Evolutionary conservation across 2,797 vertebrate genomes (phyloP).

Genomic region (Sebastiscus albofasciatus): DNA sequence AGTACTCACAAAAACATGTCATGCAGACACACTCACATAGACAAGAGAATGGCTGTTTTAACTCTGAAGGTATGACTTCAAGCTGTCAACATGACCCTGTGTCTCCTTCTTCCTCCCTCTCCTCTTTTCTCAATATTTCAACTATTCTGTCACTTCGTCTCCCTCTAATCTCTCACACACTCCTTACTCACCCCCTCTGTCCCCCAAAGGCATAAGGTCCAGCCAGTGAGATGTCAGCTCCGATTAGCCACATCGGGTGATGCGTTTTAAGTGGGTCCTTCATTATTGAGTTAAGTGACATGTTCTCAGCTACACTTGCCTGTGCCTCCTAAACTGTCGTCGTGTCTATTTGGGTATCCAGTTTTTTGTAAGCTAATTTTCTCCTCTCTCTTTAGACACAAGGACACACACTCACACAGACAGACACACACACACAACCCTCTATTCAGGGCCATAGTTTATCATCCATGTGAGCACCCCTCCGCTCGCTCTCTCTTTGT

Average conservation of each 20-base stretch:
- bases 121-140: conserved; percentile 53
- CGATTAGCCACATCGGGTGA: conserved; percentile 58
- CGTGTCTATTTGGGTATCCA: conserved; percentile 56
- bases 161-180: conserved; percentile 42
- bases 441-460: conserved; percentile 54
- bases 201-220: conserved; percentile 47
- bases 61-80: conserved; percentile 55
- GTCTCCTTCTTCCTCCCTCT: conserved; percentile 5
- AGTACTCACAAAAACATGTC: background rate
- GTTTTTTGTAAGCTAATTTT: conserved; percentile 41
- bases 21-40: background rate
- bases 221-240: conserved; percentile 60
- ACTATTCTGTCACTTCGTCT: conserved; percentile 53
- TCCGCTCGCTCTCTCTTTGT: conserved; percentile 38
- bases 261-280: conserved; percentile 67
- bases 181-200: conserved; percentile 17
- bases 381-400: conserved; percentile 21
- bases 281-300: conserved; percentile 63
- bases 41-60: conserved; percentile 43
- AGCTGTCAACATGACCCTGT: conserved; percentile 65
- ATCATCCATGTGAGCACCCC: conserved; percentile 36
- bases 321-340: conserved; percentile 40
- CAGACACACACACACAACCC: conserved; percentile 15
- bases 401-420: conserved; percentile 31
- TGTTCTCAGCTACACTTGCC: conserved; percentile 50